A percentile compares a stretch with the other conserved stretches of the same genome.
These are phyloP conservation scores for rabbit (Oryctolagus cuniculus) DNA, from an alignment of 2,113 vertebrate genomes.

Conservation along the genomic window DNA sequence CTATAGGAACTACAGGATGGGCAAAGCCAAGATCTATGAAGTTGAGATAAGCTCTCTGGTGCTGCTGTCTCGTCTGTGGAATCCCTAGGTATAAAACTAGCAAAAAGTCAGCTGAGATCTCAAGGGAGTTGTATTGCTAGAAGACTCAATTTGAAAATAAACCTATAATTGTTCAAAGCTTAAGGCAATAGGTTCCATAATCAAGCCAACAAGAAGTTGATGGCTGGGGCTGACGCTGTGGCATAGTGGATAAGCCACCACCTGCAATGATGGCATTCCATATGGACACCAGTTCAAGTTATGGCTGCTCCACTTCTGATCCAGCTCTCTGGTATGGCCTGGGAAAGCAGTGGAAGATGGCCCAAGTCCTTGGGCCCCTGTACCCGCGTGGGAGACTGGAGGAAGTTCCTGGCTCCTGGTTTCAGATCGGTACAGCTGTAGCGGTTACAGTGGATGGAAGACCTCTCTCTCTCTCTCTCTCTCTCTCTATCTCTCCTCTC, in stretches of 20 bases:
- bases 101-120: slow-evolving; percentile 22
- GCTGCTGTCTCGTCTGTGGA: slow-evolving; percentile 6
- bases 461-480: too few relatives aligned
- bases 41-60: not conserved
- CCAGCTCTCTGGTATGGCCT: too few relatives aligned
- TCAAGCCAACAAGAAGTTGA: not conserved
- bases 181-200: slow-evolving; percentile 23
- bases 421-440: too few relatives aligned
- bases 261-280: not conserved
- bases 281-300: too few relatives aligned
- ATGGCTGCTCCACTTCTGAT: too few relatives aligned
- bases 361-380: too few relatives aligned
- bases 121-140: not conserved
- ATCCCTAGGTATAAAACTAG: slow-evolving; percentile 7
- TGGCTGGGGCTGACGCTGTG: too few relatives aligned
- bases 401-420: too few relatives aligned
- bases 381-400: too few relatives aligned
- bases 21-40: slow-evolving; percentile 53
- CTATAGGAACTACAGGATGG: not conserved
- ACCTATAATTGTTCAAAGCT: not conserved
- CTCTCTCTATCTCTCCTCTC: too few relatives aligned
- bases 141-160: slow-evolving; percentile 33
- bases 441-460: too few relatives aligned
- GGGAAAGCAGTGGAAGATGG: too few relatives aligned
- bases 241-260: not conserved